Conservation (phyloP, 2,888 invertebrate species). For the Chirona hameri region DNA sequence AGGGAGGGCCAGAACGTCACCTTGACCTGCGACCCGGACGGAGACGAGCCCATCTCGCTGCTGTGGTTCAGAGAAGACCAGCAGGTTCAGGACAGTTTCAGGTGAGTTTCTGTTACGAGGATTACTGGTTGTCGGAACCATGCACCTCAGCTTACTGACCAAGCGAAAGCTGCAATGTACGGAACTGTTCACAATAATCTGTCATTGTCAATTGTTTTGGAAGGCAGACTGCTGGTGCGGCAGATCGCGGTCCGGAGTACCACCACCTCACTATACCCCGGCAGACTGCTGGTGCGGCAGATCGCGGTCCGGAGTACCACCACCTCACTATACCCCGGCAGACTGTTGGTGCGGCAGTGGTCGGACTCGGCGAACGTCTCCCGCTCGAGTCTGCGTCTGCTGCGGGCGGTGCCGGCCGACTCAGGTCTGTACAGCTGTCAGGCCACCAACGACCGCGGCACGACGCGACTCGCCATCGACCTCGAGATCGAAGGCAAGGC, state of each 20-base stretch:
- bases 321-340: background rate
- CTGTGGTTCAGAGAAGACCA: background rate
- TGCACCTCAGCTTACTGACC: too few relatives aligned
- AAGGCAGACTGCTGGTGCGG: too few relatives aligned
- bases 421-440: background rate
- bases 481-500: background rate
- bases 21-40: conserved; percentile 1
- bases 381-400: background rate
- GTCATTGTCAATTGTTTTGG: too few relatives aligned
- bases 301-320: too few relatives aligned
- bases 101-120: background rate
- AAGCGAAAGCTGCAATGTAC: too few relatives aligned
- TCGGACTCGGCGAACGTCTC: background rate
- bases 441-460: background rate
- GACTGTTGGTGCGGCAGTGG: background rate
- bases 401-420: background rate
- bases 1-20: conserved; percentile 6
- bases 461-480: background rate
- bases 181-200: too few relatives aligned
- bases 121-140: too few relatives aligned
- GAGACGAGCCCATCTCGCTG: background rate
- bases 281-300: too few relatives aligned
- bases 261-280: too few relatives aligned
- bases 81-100: background rate
- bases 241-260: too few relatives aligned